phyloP scores from a whole-genome alignment of 2,113 vertebrate species.

The Gorilla gorilla region DNA sequence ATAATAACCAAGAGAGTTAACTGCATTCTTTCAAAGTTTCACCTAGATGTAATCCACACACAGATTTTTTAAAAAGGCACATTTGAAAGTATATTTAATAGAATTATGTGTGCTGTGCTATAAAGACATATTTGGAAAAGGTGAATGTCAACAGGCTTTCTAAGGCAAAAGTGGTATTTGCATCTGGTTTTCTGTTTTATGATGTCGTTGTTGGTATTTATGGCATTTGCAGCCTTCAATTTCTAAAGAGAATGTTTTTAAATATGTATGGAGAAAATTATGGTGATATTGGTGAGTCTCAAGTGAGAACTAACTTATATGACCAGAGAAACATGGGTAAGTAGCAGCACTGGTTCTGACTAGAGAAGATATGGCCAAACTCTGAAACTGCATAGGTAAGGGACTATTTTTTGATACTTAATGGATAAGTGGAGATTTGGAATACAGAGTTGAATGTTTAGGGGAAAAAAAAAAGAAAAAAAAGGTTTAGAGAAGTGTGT shows the following conservation, averaged over 20 bases:
- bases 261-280: constrained; percentile 3
- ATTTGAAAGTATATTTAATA: constrained; percentile 29
- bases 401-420: neutral
- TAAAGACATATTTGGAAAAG: neutral
- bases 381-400: neutral
- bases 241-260: constrained; percentile 41
- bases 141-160: neutral
- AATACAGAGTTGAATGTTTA: neutral
- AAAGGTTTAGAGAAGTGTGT: neutral
- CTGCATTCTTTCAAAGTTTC: constrained; percentile 37
- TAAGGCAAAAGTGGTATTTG: neutral
- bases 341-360: neutral
- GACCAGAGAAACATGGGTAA: neutral
- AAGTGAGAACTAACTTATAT: constrained; percentile 32
- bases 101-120: neutral
- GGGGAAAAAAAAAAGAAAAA: neutral
- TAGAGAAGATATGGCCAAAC: neutral
- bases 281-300: neutral
- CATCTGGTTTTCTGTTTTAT: neutral
- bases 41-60: neutral
- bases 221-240: neutral
- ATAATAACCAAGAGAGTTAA: neutral
- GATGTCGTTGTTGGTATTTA: neutral
- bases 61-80: neutral
- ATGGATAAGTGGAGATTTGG: neutral